Evolutionary conservation across 2,113 vertebrate species (phyloP), one percentile per base, ranked within the genome.

Genomic region (Cygnus buccinator): DNA sequence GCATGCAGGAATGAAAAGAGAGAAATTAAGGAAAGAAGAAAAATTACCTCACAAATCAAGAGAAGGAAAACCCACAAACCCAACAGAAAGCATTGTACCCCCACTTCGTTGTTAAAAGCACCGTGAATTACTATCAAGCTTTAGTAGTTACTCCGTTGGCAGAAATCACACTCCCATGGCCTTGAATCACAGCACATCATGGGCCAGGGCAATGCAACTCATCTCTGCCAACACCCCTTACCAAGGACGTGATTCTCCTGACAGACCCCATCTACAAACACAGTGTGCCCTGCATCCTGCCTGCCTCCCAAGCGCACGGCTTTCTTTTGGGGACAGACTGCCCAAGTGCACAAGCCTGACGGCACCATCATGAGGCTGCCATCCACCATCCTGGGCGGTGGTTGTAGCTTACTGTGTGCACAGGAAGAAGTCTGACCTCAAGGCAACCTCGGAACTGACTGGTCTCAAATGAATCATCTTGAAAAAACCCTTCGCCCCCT

Each of bases 1-100:
- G 87, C 98, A 99, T 98, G 98, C 98, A 98, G 97, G 98, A 98
- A 98, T 98, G 98, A 98, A 98, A 98, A 99, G 97, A 99, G 99
- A 99, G 98, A 98, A 94, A 97, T 97, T 97, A 94, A 97, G 95
- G 95, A 90, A 95, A 91, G 96, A 98, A 98, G 98, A 97, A 91
- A 91, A 91, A 91, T 94, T 72, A 96, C 94, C 95, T 90, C 1
- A 2, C 70, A 89, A 58, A 95, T 89, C 83, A 84, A 95, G 94
- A 96, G 97, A 96, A 79, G 95, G 94, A 84, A 96, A 94, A 87
- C 95, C 96, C 96, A 61, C 48, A 96, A 97, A 84, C 72, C 96
- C 90, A 93, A 11, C 17, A 84, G 88, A 79, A 85, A 93, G 63
- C 57, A 48, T 4, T 46, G 52, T 1, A 62, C 29, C 70, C 37